Base-by-base conservation (phyloP, 64 coral and sea anemone species). In the Pocillopora damicornis region DNA sequence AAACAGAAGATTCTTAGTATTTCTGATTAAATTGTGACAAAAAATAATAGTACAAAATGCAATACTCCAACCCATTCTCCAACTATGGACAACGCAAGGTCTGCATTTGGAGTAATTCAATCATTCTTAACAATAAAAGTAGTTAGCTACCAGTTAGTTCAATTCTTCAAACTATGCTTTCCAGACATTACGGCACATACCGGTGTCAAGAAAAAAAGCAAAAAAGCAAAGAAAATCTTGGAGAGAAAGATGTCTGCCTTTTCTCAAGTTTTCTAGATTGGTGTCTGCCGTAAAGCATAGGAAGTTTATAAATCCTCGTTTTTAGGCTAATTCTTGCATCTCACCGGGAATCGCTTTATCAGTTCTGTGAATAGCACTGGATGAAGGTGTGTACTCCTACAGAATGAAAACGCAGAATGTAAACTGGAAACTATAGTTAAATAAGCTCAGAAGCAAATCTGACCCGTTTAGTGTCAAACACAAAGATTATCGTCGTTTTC, bases 261-360 rank as follows among this genome's bases (percentile, higher is more conserved):
- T 51, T 51, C 42, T 51, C 42, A 51, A 7, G 42, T 51, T 4
- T 51, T 51, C 0, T 51, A 51, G 42, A 51, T 51, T 51, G 7
- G 42, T 4, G 42, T 51, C 2, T 51, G 2, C 42, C n/a, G 30
- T 5, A 4, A 86, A 22, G 25, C 76, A 18, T 42, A 20, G 6
- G 16, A 20, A 5, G 18, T 20, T 7, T 8, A 67, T 67, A 16
- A 67, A 67, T 67, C 9, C 22, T 4, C 0, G 1, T 71, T 71
- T 11, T 25, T 8, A 20, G 20, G 22, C 9, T 23, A 71, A 20
- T 5, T 13, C 73, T 87, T 79, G 12, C 0, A 63, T 86, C 95
- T 98, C 83, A 98, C 96, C 75, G 92, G 96, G 61, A 88, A 74
- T 90, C 96, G 89, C 14, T 87, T 88, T 37, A 98, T 98, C 13